phyloP scores from a whole-genome alignment of 1,140 invertebrate species.

The Drosophila baimaii region DNA sequence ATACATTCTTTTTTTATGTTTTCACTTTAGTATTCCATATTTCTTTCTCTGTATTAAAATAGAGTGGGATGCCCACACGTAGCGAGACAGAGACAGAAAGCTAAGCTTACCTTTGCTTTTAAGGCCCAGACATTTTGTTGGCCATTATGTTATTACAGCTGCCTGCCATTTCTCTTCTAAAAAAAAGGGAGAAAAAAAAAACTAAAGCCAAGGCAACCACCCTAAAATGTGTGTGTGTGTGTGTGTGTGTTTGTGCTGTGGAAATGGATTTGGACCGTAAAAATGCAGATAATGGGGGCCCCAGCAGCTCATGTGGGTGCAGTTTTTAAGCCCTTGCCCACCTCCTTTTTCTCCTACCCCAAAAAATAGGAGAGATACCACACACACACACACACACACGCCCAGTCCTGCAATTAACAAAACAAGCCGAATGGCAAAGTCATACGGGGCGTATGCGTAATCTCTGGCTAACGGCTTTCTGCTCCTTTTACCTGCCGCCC shows the following conservation, averaged over 20 bases:
- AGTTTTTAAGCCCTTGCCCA: conserved; percentile 28
- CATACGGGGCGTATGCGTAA: conserved; percentile 70
- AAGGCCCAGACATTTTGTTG: conserved; percentile 61
- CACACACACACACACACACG: no score
- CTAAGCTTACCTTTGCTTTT: conserved; percentile 66
- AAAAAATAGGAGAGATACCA: background rate
- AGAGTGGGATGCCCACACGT: background rate
- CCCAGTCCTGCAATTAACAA: conserved; percentile 48
- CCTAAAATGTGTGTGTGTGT: conserved; percentile 14
- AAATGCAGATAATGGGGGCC: conserved; percentile 71
- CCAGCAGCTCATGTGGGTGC: conserved; percentile 36
- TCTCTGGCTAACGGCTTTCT: conserved; percentile 15
- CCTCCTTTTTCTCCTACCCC: no score
- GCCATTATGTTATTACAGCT: conserved; percentile 79
- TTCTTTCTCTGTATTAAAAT: background rate
- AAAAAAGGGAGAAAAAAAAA: background rate
- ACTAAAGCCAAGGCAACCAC: conserved; percentile 37
- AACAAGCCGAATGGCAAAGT: conserved; percentile 22
- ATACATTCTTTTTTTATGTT: background rate
- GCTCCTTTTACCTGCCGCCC: background rate
- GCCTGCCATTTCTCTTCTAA: conserved; percentile 43
- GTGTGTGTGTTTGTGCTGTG: conserved; percentile 30
- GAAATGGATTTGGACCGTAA: conserved; percentile 80
- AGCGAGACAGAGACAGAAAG: background rate
- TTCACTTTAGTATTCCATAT: background rate